Base-by-base conservation (phyloP, 2,888 invertebrate genomes). In the Pseudanteris insignis region DNA sequence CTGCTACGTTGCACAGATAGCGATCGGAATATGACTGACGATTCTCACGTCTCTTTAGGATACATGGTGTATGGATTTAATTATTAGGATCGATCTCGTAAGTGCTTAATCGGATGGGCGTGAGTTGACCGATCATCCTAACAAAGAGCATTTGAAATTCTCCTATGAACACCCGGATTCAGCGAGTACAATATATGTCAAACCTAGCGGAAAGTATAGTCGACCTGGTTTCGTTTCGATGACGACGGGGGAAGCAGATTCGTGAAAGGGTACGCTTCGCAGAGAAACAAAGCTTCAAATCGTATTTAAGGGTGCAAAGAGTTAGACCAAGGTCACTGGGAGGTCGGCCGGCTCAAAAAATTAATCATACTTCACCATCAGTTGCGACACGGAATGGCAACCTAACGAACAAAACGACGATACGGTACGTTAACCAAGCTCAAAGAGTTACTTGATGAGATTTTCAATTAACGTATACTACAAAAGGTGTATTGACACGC, bases 11-110 rank as follows among this genome's bases (percentile, higher is more conserved):
- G 33, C 29, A 29, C 34, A 38, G 61, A 54, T 44, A 55, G 54
- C 46, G 14, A 32, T 61, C 32, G 44, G 34, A 14, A 54, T 46
- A 48, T 53, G 60, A 48, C 60, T 46, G 54, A 55, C 41, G 50
- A 62, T 62, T 64, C 58, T 58, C 58, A 57, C 57, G 40, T 57
- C 54, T 54, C 26, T 55, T 51, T 26, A 36, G 58, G 29, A 38
- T 26, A 18, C 37, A 37, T 51, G 63, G 64, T 58, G 64, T 67
- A 68, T 67, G 63, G 66, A 69, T 74, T 75, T 74, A 73, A 75
- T 76, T 74, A 76, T 75, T 69, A 48, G 63, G 61, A 74, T 73
- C 73, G 70, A 75, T 71, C 66, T 66, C 55, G 53, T 69, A 69
- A 66, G 64, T 67, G 64, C 68, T 72, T 72, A 72, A 75, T 73